Conservation (phyloP, 2,797 vertebrate species). For the Limosa lapponica region DNA sequence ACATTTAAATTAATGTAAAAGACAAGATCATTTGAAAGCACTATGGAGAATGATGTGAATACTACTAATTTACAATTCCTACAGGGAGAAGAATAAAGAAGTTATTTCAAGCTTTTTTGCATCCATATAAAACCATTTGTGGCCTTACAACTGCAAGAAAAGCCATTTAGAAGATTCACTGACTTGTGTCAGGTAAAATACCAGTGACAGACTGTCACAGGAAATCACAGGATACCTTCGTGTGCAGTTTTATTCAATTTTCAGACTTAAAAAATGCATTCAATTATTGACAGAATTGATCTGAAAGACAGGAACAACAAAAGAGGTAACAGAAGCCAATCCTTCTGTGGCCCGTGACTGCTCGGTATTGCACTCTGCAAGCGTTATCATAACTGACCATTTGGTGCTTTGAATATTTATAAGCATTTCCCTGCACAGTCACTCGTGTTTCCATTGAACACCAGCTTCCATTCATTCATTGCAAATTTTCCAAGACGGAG, state of each 20-base stretch:
- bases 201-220: constrained; percentile 55
- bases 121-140: constrained; percentile 44
- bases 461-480: constrained; percentile 34
- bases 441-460: constrained; percentile 14
- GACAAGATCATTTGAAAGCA: constrained; percentile 25
- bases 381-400: constrained; percentile 52
- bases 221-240: constrained; percentile 63
- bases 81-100: constrained; percentile 53
- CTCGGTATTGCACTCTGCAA: not conserved
- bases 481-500: not conserved
- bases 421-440: constrained; percentile 39
- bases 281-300: constrained; percentile 66
- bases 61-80: constrained; percentile 51
- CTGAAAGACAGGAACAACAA: constrained; percentile 54
- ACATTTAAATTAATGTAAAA: constrained; percentile 28
- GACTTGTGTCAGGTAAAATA: constrained; percentile 63
- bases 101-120: constrained; percentile 55
- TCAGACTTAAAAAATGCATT: constrained; percentile 58
- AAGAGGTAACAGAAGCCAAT: constrained; percentile 47
- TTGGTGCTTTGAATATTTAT: constrained; percentile 57
- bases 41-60: not conserved
- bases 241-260: constrained; percentile 39
- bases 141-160: constrained; percentile 64
- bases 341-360: constrained; percentile 13
- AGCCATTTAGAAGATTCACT: constrained; percentile 63